Evolutionary conservation across 1,140 invertebrate species (phyloP).

Genomic region (Grapholita molesta): DNA sequence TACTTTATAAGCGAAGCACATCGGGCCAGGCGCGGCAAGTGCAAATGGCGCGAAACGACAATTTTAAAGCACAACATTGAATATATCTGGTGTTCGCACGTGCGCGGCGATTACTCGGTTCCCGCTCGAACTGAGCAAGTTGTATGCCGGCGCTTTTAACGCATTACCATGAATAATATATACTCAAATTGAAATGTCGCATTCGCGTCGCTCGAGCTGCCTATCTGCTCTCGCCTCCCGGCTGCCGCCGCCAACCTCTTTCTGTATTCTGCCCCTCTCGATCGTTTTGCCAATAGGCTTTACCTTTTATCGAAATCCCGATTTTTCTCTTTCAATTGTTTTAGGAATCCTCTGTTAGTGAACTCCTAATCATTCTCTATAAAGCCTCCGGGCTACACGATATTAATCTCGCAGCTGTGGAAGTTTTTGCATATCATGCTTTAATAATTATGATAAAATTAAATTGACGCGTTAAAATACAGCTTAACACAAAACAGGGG

Average conservation of each 20-base stretch:
- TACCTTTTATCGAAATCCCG: constrained; percentile 49
- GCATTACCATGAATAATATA: constrained; percentile 78
- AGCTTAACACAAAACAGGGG: constrained; percentile 45
- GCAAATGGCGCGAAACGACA: constrained; percentile 73
- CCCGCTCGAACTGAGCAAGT: constrained; percentile 49
- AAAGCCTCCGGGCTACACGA: neutral
- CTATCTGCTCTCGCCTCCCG: constrained; percentile 44
- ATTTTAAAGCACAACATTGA: constrained; percentile 73
- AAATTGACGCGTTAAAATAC: constrained; percentile 23
- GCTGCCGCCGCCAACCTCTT: constrained; percentile 43
- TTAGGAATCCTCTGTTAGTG: constrained; percentile 13
- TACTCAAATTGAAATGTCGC: constrained; percentile 76
- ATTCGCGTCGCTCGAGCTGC: constrained; percentile 63
- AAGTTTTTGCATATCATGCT: neutral
- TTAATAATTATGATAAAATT: neutral
- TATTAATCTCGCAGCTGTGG: neutral
- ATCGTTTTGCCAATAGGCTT: constrained; percentile 60
- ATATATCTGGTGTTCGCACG: constrained; percentile 59
- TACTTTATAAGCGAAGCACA: constrained; percentile 69
- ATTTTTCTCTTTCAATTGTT: constrained; percentile 31
- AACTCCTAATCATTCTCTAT: neutral
- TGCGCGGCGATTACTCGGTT: constrained; percentile 65
- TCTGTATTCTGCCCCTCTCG: constrained; percentile 50
- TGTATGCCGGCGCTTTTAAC: constrained; percentile 70
- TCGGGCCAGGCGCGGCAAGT: constrained; percentile 45